Evolutionary conservation across 2,888 invertebrate genomes (phyloP).

Genomic region (Unio pictorum): DNA sequence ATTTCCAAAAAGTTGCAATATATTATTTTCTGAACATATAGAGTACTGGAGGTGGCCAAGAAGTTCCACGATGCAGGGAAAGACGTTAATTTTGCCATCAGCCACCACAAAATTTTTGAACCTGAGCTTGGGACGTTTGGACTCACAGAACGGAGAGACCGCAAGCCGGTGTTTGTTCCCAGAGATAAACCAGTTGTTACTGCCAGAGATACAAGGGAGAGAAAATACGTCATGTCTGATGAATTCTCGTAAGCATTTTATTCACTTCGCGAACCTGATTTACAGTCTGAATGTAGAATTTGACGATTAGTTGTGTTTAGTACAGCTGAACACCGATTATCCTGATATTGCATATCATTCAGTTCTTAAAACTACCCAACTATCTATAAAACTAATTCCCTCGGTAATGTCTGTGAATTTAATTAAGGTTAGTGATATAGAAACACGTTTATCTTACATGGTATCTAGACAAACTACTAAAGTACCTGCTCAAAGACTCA

Average conservation of each 20-base stretch:
- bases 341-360: no score
- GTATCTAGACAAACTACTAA: no score
- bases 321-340: no score
- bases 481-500: no score
- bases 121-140: conserved; percentile 96
- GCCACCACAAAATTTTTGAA: conserved; percentile 93
- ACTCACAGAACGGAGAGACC: conserved; percentile 84
- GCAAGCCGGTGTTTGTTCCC: conserved; percentile 91
- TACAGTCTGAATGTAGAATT: no score
- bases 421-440: no score
- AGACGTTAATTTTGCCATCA: conserved; percentile 88
- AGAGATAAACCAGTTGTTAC: conserved; percentile 79
- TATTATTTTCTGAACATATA: conserved; percentile 21
- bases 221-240: conserved; percentile 90
- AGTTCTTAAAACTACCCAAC: no score
- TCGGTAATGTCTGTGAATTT: no score
- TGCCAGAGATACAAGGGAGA: conserved; percentile 68
- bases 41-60: conserved; percentile 91
- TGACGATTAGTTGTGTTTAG: no score
- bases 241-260: conserved; percentile 85
- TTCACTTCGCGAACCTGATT: no score
- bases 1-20: not conserved
- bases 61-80: conserved; percentile 75
- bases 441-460: no score
- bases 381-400: no score